Conservation (phyloP, 2,888 invertebrate genomes). For the Nemotelus nigrinus region DNA sequence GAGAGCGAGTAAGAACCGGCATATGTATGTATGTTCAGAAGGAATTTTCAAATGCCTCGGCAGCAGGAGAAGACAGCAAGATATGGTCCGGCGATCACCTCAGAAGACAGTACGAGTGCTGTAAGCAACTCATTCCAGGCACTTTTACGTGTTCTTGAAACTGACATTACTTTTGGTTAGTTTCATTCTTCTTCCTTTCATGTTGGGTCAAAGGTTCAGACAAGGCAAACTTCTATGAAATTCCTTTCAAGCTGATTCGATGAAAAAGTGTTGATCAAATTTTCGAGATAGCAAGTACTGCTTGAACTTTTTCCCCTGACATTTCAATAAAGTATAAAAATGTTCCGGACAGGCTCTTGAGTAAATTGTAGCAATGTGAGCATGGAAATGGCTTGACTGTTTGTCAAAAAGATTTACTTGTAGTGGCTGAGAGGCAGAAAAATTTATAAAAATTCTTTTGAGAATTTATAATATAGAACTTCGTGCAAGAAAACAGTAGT, state of each 20-base stretch:
- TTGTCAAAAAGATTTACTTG: too few relatives aligned
- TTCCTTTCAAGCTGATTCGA: background rate
- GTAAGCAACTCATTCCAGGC: background rate
- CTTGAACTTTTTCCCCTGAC: too few relatives aligned
- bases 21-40: background rate
- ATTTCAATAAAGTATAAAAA: too few relatives aligned
- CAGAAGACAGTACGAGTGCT: constrained; percentile 6
- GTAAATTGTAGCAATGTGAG: too few relatives aligned
- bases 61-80: constrained; percentile 17
- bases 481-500: too few relatives aligned
- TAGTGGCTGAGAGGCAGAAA: too few relatives aligned
- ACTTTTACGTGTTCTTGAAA: background rate
- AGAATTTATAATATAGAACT: too few relatives aligned
- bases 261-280: constrained; percentile 16
- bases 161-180: background rate
- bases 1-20: background rate
- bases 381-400: too few relatives aligned
- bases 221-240: constrained; percentile 28
- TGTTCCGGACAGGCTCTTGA: too few relatives aligned
- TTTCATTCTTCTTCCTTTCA: background rate
- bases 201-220: constrained; percentile 26
- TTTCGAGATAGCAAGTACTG: background rate
- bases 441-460: too few relatives aligned
- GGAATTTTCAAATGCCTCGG: constrained; percentile 26
- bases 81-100: constrained; percentile 32